These are phyloP conservation scores for Seladonia tumulorum DNA, from an alignment of 2,888 invertebrate genomes.

Conservation along the genomic window DNA sequence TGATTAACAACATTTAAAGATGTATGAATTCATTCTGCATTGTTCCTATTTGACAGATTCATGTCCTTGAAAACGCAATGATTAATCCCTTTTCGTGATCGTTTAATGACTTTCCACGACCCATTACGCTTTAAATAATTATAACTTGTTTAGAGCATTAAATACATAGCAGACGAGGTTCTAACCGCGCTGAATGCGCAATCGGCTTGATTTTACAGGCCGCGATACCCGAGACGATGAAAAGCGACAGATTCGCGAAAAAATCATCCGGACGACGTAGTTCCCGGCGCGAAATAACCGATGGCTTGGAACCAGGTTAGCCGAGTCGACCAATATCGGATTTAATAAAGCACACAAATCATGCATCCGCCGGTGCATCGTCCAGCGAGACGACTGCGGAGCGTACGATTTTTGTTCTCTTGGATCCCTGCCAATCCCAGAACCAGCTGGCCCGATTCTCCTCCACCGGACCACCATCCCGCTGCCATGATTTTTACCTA, in stretches of 20 bases:
- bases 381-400: constrained; percentile 48
- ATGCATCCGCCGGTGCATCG: constrained; percentile 72
- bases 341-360: constrained; percentile 80
- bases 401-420: constrained; percentile 73
- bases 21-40: too few species aligned
- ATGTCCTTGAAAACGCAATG: too few species aligned
- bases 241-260: background rate
- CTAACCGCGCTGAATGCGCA: background rate
- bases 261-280: background rate
- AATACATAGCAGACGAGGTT: background rate
- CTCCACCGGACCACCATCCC: constrained; percentile 29
- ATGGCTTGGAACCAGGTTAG: constrained; percentile 60
- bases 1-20: too few species aligned
- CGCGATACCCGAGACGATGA: background rate
- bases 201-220: background rate
- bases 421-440: constrained; percentile 78
- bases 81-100: too few species aligned
- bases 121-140: too few species aligned
- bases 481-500: constrained; percentile 27
- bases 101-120: too few species aligned
- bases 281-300: constrained; percentile 60
- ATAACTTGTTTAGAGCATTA: too few species aligned
- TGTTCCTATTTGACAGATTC: too few species aligned
- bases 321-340: constrained; percentile 75
- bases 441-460: constrained; percentile 68